Evolutionary conservation across 2,797 vertebrate genomes (phyloP).

Genomic region (Stomatorhinus walkeri): DNA sequence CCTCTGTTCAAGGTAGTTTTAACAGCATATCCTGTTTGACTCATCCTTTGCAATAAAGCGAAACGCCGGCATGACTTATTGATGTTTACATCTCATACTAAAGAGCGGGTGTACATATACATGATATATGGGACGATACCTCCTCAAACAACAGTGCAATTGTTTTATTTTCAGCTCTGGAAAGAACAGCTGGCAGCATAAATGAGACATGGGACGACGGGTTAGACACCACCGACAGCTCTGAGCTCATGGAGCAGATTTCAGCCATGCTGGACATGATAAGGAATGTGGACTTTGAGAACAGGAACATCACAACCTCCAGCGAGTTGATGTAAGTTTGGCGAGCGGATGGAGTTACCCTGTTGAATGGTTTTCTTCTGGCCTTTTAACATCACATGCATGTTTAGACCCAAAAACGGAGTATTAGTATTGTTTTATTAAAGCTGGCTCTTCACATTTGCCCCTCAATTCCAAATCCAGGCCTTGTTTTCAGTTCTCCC

Average conservation of each 20-base stretch:
- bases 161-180: constrained; percentile 54
- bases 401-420: background rate
- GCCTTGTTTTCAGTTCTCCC: background rate
- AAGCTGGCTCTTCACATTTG: background rate
- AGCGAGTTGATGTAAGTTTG: constrained; percentile 61
- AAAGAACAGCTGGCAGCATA: constrained; percentile 52
- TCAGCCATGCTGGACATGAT: constrained; percentile 55
- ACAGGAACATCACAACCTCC: constrained; percentile 35
- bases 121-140: background rate
- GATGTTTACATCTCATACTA: background rate
- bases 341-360: background rate
- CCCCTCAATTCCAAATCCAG: background rate
- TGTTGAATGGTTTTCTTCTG: background rate
- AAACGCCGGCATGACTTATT: background rate
- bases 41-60: background rate
- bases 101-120: background rate
- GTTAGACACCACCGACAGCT: constrained; percentile 50
- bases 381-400: background rate
- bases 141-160: background rate
- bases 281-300: constrained; percentile 46
- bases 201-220: constrained; percentile 58
- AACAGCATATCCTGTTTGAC: background rate
- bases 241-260: constrained; percentile 52
- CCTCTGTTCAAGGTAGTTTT: constrained; percentile 61
- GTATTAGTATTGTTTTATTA: background rate